These are phyloP conservation scores for Agrypnus murinus DNA, from an alignment of 2,888 invertebrate genomes.

Conservation along the genomic window DNA sequence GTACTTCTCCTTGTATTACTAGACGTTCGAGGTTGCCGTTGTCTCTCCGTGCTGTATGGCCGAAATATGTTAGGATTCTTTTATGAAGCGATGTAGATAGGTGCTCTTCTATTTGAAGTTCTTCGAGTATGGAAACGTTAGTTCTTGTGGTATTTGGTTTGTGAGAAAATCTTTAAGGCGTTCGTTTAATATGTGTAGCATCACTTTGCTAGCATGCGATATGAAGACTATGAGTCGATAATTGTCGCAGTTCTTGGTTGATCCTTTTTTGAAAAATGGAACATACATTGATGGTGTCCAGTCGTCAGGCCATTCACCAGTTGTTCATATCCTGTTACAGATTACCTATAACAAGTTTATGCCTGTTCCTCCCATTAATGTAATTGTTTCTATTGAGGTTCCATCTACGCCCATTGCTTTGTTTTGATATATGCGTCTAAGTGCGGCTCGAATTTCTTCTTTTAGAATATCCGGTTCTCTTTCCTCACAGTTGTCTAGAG, in stretches of 20 bases:
- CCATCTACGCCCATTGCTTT: constrained; percentile 5
- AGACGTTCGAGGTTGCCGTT: not conserved
- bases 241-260: not conserved
- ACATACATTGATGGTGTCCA: constrained; percentile 8
- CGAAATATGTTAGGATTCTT: too few relatives aligned
- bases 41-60: not conserved
- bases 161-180: not conserved
- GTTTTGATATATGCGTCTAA: not conserved
- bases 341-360: too few relatives aligned
- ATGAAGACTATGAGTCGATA: constrained; percentile 1
- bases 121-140: not conserved
- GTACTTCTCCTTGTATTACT: not conserved
- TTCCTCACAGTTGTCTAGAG: not conserved
- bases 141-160: constrained; percentile 4
- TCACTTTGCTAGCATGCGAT: constrained; percentile 4
- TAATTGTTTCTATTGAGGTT: constrained; percentile 2
- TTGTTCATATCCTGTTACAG: constrained; percentile 6
- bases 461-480: not conserved
- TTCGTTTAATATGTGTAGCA: not conserved
- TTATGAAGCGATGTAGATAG: not conserved
- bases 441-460: not conserved
- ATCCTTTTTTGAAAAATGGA: not conserved
- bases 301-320: constrained; percentile 9
- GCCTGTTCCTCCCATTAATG: too few relatives aligned
- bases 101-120: not conserved